Conservation (phyloP, 2,113 vertebrate species). For the Ptychochromis oligacanthus region DNA sequence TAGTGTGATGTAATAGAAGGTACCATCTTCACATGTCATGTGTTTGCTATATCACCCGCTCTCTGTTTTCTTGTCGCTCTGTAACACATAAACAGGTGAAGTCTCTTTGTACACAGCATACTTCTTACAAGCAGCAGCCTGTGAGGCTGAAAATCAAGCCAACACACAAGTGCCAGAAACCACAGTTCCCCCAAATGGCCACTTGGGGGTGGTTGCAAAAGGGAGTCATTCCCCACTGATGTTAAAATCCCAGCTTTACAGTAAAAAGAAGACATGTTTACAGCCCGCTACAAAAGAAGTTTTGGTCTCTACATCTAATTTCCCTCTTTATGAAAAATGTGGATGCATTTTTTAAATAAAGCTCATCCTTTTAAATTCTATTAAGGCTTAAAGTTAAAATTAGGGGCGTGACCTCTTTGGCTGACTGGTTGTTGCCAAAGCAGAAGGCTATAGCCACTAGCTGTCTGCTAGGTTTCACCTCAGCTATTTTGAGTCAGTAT, state of each 20-base stretch:
- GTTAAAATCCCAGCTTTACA: too few species aligned
- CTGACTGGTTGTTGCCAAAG: neutral
- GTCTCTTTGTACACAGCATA: neutral
- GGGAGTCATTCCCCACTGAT: too few species aligned
- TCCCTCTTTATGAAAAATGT: neutral
- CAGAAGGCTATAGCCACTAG: neutral
- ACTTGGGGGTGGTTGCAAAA: too few species aligned
- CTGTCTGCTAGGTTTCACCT: too few species aligned
- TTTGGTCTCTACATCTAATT: neutral
- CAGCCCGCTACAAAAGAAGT: too few species aligned
- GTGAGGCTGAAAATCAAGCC: neutral
- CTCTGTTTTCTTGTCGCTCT: neutral
- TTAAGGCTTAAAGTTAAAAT: neutral
- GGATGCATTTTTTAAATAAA: neutral
- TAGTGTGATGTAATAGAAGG: neutral
- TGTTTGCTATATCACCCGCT: neutral
- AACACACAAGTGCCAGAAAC: neutral
- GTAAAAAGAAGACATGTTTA: too few species aligned
- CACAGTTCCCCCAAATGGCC: neutral
- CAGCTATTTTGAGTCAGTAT: too few species aligned
- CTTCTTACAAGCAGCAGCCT: neutral
- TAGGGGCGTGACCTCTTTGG: too few species aligned
- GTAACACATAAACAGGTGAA: neutral
- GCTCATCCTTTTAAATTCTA: neutral
- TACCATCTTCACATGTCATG: neutral